These are phyloP conservation scores for Chrysochloris asiatica DNA, from an alignment of 2,113 vertebrate species.

Conservation along the genomic window DNA sequence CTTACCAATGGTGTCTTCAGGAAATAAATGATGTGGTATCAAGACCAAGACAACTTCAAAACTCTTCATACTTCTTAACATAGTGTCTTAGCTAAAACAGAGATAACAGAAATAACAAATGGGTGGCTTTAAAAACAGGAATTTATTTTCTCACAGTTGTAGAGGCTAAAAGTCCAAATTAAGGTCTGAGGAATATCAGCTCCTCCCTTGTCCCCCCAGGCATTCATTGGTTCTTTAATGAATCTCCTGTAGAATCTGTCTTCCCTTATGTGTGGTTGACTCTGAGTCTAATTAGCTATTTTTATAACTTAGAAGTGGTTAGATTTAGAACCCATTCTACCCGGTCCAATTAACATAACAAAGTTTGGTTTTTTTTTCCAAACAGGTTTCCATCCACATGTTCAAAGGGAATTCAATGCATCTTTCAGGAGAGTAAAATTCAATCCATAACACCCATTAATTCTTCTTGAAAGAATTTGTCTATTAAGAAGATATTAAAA, in stretches of 20 bases:
- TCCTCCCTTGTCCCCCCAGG: not conserved
- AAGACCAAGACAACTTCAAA: not conserved
- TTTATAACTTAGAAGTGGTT: not conserved
- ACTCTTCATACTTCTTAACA: not conserved
- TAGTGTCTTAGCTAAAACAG: not conserved
- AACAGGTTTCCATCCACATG: not conserved
- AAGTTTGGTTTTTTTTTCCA: not conserved
- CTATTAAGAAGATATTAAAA: slow-evolving; percentile 22
- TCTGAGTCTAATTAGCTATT: not conserved
- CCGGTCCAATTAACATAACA: not conserved
- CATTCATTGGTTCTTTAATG: not conserved
- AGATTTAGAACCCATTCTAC: not conserved
- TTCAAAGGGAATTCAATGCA: not conserved
- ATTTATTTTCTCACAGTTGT: not conserved
- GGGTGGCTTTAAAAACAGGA: not conserved
- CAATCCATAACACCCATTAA: not conserved
- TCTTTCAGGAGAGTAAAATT: not conserved
- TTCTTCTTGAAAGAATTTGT: slow-evolving; percentile 8
- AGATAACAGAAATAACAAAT: not conserved
- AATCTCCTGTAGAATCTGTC: not conserved
- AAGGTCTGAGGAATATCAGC: not conserved
- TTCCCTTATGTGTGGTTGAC: not conserved
- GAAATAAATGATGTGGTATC: not conserved
- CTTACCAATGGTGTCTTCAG: not conserved
- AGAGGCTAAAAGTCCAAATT: not conserved